Percentiles rank a stretch among this genome's conserved stretches.
These are phyloP conservation scores for Tenebrosternarchus preto DNA, from an alignment of 2,113 vertebrate species.

Conservation along the genomic window DNA sequence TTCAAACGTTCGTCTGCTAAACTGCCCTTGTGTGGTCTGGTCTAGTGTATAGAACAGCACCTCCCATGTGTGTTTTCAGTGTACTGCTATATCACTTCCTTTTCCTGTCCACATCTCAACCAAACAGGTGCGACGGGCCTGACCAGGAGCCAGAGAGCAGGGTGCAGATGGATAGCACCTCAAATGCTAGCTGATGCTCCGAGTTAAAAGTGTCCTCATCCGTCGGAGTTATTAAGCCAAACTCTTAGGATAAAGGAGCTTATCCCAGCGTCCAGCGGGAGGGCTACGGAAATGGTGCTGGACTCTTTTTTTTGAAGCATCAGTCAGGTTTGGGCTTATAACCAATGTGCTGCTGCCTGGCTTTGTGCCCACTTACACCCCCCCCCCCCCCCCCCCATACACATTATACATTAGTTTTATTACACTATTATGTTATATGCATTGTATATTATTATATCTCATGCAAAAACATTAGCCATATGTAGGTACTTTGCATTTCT, in stretches of 20 bases:
- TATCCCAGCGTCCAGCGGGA: slow-evolving; percentile 26
- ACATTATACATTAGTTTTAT: neutral
- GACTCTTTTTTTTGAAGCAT: slow-evolving; percentile 41
- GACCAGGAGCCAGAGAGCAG: neutral
- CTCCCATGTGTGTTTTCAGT: too few species aligned
- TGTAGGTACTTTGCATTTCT: too few species aligned
- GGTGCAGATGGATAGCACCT: slow-evolving; percentile 28
- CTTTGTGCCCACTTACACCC: neutral
- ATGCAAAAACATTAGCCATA: too few species aligned
- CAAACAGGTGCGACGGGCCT: neutral
- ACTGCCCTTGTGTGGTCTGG: too few species aligned
- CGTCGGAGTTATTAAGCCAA: slow-evolving; percentile 46
- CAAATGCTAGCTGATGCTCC: slow-evolving; percentile 43
- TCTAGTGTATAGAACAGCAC: too few species aligned
- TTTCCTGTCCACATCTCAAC: neutral
- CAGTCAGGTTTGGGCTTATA: slow-evolving; percentile 38
- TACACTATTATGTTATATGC: neutral
- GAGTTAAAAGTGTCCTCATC: slow-evolving; percentile 31
- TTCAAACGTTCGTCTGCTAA: too few species aligned
- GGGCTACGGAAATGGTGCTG: slow-evolving; percentile 44
- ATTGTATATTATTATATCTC: too few species aligned
- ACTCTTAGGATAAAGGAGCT: slow-evolving; percentile 45
- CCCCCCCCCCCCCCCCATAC: neutral
- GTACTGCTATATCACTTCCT: neutral
- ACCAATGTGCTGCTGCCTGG: neutral